Evolutionary conservation across 2,888 invertebrate species (phyloP).

Genomic region (Oscheius sp.): DNA sequence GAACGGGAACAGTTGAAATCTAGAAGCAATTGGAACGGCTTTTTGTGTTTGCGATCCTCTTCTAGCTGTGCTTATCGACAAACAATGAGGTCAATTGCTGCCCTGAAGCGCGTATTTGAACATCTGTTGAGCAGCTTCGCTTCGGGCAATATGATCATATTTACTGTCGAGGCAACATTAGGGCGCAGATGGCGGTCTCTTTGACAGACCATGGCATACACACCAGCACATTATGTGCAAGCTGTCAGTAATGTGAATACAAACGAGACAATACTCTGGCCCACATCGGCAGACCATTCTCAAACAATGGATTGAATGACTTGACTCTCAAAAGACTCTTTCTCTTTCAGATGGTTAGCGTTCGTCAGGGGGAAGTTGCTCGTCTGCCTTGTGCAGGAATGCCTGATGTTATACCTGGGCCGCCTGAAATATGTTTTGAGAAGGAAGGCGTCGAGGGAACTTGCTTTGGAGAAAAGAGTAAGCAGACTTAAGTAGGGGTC

Average conservation of each 20-base stretch:
- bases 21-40: background rate
- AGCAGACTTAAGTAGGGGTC: background rate
- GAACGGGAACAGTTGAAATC: background rate
- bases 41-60: conserved; percentile 12
- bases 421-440: conserved; percentile 64
- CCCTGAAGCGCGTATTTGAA: conserved; percentile 24
- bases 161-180: conserved; percentile 17
- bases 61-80: conserved; percentile 25
- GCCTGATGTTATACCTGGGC: conserved; percentile 65
- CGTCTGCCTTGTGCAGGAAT: conserved; percentile 65
- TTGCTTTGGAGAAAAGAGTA: conserved; percentile 27
- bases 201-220: conserved; percentile 17
- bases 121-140: conserved; percentile 26
- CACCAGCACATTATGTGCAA: conserved; percentile 27
- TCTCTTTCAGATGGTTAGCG: conserved; percentile 46
- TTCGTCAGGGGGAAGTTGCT: conserved; percentile 60
- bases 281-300: too few species aligned
- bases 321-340: background rate
- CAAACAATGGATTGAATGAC: conserved; percentile 22
- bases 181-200: conserved; percentile 24
- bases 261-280: background rate
- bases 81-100: conserved; percentile 21
- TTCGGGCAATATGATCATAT: conserved; percentile 28
- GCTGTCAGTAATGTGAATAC: conserved; percentile 27
- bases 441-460: conserved; percentile 30